These are phyloP conservation scores for Bubo blakistoni DNA, from an alignment of 2,113 vertebrate species.

Conservation along the genomic window DNA sequence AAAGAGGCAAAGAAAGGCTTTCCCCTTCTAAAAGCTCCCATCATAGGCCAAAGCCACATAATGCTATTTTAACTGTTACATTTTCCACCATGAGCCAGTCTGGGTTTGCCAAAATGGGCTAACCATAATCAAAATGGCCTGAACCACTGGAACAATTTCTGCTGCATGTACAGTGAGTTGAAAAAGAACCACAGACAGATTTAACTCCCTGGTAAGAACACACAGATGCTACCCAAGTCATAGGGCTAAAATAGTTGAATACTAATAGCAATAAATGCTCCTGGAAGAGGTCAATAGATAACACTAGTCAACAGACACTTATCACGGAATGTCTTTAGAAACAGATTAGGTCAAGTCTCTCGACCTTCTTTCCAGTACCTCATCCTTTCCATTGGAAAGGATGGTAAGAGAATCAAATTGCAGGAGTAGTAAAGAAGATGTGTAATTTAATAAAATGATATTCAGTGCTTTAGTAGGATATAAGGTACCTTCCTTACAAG, in stretches of 20 bases:
- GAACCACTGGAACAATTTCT: background rate
- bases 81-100: background rate
- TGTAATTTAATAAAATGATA: background rate
- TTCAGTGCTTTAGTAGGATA: background rate
- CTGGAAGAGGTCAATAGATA: background rate
- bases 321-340: background rate
- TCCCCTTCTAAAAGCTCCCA: background rate
- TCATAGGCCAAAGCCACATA: background rate
- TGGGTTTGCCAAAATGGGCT: background rate
- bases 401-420: background rate
- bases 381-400: background rate
- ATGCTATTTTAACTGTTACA: background rate
- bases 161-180: background rate
- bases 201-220: background rate
- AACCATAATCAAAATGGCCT: background rate
- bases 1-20: background rate
- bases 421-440: background rate
- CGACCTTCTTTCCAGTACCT: background rate
- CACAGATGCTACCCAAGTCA: background rate
- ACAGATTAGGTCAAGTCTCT: background rate
- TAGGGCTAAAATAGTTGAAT: background rate
- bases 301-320: background rate
- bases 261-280: background rate
- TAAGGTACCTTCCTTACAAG: background rate
- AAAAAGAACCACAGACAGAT: background rate